These are phyloP conservation scores for Epirrita christyi DNA, from an alignment of 2,888 invertebrate genomes.

Conservation along the genomic window DNA sequence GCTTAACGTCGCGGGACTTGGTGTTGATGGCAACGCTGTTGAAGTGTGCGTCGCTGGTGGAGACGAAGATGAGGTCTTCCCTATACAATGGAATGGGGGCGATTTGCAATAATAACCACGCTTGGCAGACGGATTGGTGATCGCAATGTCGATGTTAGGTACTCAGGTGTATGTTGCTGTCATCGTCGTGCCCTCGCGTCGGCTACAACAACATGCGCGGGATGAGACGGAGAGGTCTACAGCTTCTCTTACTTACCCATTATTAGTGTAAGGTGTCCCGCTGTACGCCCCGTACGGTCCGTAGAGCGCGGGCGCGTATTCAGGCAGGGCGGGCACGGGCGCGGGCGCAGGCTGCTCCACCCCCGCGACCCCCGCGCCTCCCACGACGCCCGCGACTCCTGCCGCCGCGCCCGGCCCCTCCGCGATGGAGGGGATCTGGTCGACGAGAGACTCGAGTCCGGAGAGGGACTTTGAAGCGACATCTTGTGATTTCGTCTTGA, in stretches of 20 bases:
- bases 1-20: no score
- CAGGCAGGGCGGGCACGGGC: constrained; percentile 55
- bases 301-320: constrained; percentile 66
- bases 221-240: no score
- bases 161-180: no score
- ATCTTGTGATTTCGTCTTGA: constrained; percentile 85
- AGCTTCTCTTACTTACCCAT: constrained; percentile 54
- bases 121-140: no score
- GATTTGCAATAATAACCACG: no score
- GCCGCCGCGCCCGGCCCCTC: constrained; percentile 84
- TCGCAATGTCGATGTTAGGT: no score
- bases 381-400: constrained; percentile 63
- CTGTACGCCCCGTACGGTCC: constrained; percentile 69
- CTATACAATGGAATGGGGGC: no score
- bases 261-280: constrained; percentile 65
- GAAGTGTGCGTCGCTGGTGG: no score
- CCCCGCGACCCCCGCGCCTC: constrained; percentile 47
- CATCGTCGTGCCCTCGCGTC: no score
- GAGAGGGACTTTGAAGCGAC: constrained; percentile 94
- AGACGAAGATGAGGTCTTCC: no score
- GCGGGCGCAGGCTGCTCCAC: constrained; percentile 42
- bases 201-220: no score
- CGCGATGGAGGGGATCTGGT: constrained; percentile 95
- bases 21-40: no score
- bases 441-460: constrained; percentile 94